Evolutionary conservation across 2,888 invertebrate species (phyloP).

Genomic region (Coelogynopora nodosa): DNA sequence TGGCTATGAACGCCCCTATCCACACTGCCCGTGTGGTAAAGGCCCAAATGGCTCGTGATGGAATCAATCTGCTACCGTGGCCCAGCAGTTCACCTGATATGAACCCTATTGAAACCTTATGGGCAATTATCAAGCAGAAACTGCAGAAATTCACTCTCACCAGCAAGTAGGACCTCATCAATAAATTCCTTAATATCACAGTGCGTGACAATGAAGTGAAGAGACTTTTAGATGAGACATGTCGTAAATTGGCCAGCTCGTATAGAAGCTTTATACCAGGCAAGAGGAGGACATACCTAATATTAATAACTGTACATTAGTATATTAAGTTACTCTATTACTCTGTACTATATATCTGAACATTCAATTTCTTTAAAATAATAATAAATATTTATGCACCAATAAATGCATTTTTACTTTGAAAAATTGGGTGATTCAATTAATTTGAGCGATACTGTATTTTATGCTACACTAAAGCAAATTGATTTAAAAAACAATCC

Average conservation of each 20-base stretch:
- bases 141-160: neutral
- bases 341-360: neutral
- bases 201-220: neutral
- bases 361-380: neutral
- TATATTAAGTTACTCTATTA: neutral
- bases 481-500: too few relatives aligned
- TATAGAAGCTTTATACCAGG: neutral
- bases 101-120: slow-evolving; percentile 2
- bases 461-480: too few relatives aligned
- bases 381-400: neutral
- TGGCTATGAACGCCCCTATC: neutral
- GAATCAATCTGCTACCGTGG: neutral
- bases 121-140: slow-evolving; percentile 16
- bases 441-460: neutral
- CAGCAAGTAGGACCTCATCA: neutral
- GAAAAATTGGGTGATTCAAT: neutral
- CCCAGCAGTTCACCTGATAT: neutral
- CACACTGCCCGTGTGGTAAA: neutral
- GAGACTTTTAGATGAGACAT: neutral
- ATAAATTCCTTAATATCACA: neutral
- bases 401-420: neutral
- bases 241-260: neutral
- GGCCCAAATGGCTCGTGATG: neutral
- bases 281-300: neutral
- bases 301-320: neutral